A percentile compares a stretch with the other conserved stretches of the same genome.
Conservation (phyloP, 2,797 vertebrate genomes). For the Sardinella longiceps region DNA sequence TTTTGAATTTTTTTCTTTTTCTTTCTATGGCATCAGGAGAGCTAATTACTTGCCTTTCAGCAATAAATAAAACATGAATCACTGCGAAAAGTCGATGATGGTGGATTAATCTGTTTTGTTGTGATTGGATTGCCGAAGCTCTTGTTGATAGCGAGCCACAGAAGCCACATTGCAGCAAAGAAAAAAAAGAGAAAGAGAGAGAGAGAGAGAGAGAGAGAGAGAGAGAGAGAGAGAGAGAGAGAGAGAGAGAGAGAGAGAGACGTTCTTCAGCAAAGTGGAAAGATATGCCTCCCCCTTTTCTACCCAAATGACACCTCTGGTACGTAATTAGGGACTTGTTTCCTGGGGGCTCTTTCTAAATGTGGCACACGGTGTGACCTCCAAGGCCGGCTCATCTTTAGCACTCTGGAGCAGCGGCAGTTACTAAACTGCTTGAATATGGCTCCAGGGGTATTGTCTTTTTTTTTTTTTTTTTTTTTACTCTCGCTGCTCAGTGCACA, state of each 20-base stretch:
- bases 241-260: background rate
- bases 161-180: too few relatives aligned
- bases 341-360: constrained; percentile 21
- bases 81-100: background rate
- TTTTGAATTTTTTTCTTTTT: background rate
- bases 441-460: background rate
- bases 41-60: constrained; percentile 24
- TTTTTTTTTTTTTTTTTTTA: background rate
- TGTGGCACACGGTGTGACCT: background rate
- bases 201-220: too few relatives aligned
- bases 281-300: background rate
- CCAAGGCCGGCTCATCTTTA: background rate
- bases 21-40: background rate
- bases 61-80: constrained; percentile 12
- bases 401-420: background rate
- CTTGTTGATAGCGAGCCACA: background rate
- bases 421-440: constrained; percentile 19
- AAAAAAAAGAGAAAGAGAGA: too few relatives aligned
- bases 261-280: background rate
- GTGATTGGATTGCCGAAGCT: background rate
- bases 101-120: background rate
- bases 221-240: too few relatives aligned
- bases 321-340: constrained; percentile 15
- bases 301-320: background rate
- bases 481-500: background rate